Base-by-base conservation (phyloP, 2,113 vertebrate genomes). In the Rynchops niger region DNA sequence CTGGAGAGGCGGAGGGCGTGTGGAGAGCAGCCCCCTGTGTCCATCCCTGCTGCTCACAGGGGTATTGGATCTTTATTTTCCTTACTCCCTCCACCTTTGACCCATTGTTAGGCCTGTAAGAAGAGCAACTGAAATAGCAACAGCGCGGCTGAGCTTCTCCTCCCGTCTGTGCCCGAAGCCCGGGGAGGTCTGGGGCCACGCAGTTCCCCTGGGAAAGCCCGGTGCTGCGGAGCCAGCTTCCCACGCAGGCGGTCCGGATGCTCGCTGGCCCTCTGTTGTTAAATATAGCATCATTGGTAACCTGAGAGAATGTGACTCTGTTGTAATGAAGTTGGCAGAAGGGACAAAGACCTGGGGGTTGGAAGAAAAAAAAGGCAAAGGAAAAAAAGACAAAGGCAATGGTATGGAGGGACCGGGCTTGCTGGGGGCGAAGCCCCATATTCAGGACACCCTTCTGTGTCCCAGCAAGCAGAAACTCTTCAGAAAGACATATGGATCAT, bases 191-290 rank as follows among this genome's bases (percentile, higher is more conserved):
- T 49, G 52, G 52, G 52, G 25, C 55, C 25, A 5, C 0, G 0
- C 0, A 1, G 11, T 5, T 94, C 61, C 65, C 67, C 29, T 29
- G 76, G 20, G 56, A 78, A 55, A 55, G 29, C 34, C 50, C 2
- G 1, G 25, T 5, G 15, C 4, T 70, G 45, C 59, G 32, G 45
- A 82, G 19, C 30, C 1, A 1, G 15, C 26, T 69, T 72, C 80
- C 65, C 69, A 58, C 0, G 4, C 58, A 52, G 45, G 32, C 5
- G 0, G 23, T 27, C 62, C 0, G 4, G 8, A 11, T 36, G 34
- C 32, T 85, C 2, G 0, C 63, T 29, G 36, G 5, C 2, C 7
- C 40, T 69, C 63, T 38, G 27, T 2, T 62, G 27, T 34, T 50
- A 55, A 43, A 27, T 1, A 2, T 32, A 17, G 74, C 40, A 55